Percentiles rank a stretch among this genome's conserved stretches.
Conservation (phyloP, 2,888 invertebrate genomes). For the Melanostoma mellinum region DNA sequence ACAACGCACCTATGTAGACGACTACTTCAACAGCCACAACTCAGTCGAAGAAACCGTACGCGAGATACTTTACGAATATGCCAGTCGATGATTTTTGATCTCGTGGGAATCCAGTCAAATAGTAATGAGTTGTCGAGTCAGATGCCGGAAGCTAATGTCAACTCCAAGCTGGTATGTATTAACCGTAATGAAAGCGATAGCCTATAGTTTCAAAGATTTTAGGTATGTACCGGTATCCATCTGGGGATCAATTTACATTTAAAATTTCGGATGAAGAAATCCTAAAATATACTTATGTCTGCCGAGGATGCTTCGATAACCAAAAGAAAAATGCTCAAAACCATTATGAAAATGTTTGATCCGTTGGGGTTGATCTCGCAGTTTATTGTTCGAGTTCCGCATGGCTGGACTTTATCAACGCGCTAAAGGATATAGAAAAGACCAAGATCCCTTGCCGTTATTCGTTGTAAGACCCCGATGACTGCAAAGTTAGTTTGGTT, state of each 20-base stretch:
- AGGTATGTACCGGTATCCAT: conserved; percentile 14
- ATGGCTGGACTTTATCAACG: conserved; percentile 8
- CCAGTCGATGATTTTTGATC: conserved; percentile 21
- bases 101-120: conserved; percentile 19
- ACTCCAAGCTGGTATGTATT: conserved; percentile 9
- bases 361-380: neutral
- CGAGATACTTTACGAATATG: conserved; percentile 13
- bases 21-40: neutral
- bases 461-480: neutral
- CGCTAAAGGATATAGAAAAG: neutral
- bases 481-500: conserved; percentile 12
- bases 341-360: conserved; percentile 12
- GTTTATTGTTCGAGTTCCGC: neutral
- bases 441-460: conserved; percentile 14
- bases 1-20: neutral
- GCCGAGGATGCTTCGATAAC: neutral
- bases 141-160: conserved; percentile 8
- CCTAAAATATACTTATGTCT: neutral
- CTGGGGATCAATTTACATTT: neutral
- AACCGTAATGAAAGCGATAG: neutral
- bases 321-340: neutral
- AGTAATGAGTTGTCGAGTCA: neutral
- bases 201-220: neutral
- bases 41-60: neutral
- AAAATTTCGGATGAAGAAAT: neutral